A percentile compares a stretch with the other conserved stretches of the same genome.
These are phyloP conservation scores for Nannoperca australis DNA, from an alignment of 2,797 vertebrate species.

Conservation along the genomic window DNA sequence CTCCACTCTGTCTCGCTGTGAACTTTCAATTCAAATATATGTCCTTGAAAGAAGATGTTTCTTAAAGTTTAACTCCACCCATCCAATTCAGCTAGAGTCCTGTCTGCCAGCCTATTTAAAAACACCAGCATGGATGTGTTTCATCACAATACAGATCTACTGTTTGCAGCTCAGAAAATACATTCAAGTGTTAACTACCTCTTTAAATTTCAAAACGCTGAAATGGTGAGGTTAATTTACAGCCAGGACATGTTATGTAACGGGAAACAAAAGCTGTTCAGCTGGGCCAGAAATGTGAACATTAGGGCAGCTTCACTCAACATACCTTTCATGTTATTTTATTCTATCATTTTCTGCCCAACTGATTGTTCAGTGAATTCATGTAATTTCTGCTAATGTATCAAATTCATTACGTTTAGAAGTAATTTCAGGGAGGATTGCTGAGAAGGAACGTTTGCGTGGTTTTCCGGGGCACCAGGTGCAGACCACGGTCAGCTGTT, in stretches of 20 bases:
- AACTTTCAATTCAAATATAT: conserved; percentile 2
- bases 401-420: neutral
- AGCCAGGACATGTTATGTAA: conserved; percentile 11
- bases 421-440: neutral
- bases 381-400: neutral
- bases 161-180: no score
- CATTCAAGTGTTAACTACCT: no score
- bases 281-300: neutral
- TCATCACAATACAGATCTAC: no score
- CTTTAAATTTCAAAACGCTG: neutral
- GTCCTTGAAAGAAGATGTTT: neutral
- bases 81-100: no score
- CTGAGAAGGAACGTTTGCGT: neutral
- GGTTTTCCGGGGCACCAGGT: neutral
- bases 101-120: no score
- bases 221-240: neutral
- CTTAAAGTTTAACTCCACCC: neutral
- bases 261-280: neutral
- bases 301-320: neutral
- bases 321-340: neutral
- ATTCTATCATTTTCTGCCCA: neutral
- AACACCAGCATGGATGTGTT: no score
- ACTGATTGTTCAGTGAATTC: neutral
- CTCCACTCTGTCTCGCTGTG: neutral
- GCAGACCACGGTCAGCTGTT: neutral